Percentiles rank a stretch among this genome's conserved stretches.
Conservation (phyloP, 2,797 vertebrate genomes). For the Sternotherus odoratus region DNA sequence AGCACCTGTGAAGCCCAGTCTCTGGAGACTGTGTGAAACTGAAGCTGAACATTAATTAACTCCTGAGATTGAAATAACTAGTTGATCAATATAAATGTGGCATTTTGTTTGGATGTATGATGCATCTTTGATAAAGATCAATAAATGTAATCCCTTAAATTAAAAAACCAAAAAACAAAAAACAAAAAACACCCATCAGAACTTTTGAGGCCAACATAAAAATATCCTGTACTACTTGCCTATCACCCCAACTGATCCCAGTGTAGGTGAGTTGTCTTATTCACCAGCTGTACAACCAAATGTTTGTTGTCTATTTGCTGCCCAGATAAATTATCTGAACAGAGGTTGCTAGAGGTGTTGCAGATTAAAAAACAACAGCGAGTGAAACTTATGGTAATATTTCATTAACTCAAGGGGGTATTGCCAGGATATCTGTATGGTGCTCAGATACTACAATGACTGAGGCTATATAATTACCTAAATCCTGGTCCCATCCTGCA, state of each 20-base stretch:
- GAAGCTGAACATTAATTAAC: not conserved
- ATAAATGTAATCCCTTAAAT: not conserved
- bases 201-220: not conserved
- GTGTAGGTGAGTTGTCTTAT: not conserved
- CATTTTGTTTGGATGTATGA: not conserved
- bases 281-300: not conserved
- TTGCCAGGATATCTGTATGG: no score
- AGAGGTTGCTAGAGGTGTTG: constrained; percentile 5
- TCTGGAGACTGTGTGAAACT: not conserved
- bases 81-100: not conserved
- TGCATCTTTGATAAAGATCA: not conserved
- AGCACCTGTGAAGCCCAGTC: not conserved
- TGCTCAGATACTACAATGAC: not conserved
- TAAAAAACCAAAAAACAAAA: not conserved
- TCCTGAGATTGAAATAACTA: not conserved
- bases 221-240: not conserved
- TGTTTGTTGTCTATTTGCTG: not conserved
- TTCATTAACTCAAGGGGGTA: not conserved
- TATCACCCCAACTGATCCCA: not conserved
- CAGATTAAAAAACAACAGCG: not conserved
- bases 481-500: not conserved
- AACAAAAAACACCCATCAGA: not conserved
- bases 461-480: not conserved
- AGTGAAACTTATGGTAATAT: not conserved
- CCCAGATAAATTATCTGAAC: constrained; percentile 14